These are phyloP conservation scores for Notodonta dromedarius DNA, from an alignment of 2,888 invertebrate genomes.

Conservation along the genomic window DNA sequence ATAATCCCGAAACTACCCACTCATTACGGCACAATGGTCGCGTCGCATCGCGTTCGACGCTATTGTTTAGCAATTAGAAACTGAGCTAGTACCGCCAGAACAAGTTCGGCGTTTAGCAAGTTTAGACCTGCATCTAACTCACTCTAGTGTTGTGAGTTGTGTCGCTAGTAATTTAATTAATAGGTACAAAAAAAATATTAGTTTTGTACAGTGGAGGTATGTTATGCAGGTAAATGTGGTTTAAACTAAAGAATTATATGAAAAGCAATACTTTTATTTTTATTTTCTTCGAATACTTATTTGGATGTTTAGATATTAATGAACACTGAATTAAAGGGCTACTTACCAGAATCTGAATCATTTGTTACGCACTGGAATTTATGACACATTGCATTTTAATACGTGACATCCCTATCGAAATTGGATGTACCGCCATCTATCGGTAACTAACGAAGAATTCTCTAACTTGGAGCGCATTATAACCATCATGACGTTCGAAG, in stretches of 20 bases:
- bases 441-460: background rate
- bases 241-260: too few species aligned
- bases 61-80: conserved; percentile 61
- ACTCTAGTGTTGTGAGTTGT: background rate
- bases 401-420: background rate
- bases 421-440: background rate
- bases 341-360: too few species aligned
- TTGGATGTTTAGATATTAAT: too few species aligned
- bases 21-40: conserved; percentile 40
- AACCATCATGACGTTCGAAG: background rate
- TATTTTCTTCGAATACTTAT: too few species aligned
- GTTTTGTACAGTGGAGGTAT: too few species aligned
- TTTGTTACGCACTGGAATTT: too few species aligned
- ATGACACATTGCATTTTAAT: too few species aligned
- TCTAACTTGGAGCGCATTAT: background rate
- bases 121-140: conserved; percentile 24
- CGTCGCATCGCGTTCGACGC: conserved; percentile 51
- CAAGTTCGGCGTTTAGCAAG: conserved; percentile 42
- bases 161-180: too few species aligned
- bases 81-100: conserved; percentile 51
- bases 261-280: too few species aligned
- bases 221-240: too few species aligned
- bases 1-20: conserved; percentile 28
- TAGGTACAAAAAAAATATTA: too few species aligned
- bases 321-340: too few species aligned